A percentile compares a stretch with the other conserved stretches of the same genome.
Evolutionary conservation across 2,113 vertebrate species (phyloP).

Genomic region (Phaethornis superciliosus): DNA sequence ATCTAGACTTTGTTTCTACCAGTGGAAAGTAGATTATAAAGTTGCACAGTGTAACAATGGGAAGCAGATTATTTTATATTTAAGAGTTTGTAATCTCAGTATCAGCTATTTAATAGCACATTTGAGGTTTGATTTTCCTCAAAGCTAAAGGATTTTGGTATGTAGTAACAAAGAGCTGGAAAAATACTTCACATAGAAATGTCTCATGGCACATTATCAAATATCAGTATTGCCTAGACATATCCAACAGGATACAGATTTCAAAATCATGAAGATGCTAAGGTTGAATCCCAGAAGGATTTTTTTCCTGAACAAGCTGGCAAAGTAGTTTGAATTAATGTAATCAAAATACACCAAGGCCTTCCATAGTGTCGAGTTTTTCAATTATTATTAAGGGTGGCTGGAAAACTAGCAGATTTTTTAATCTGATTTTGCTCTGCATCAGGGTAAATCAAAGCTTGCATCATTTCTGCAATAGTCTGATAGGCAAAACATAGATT

Average conservation of each 20-base stretch:
- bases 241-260: not conserved
- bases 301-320: not conserved
- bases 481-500: not conserved
- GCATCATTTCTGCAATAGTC: not conserved
- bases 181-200: not conserved
- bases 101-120: not conserved
- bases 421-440: not conserved
- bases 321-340: not conserved
- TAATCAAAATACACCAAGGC: not conserved
- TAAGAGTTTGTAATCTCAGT: not conserved
- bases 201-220: not conserved
- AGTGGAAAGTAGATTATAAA: not conserved
- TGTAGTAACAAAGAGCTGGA: not conserved
- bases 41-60: not conserved
- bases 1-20: not conserved
- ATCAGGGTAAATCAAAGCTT: not conserved
- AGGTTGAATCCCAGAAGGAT: not conserved
- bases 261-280: not conserved
- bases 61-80: not conserved
- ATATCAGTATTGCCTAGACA: not conserved
- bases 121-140: not conserved
- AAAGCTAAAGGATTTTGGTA: not conserved
- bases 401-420: not conserved
- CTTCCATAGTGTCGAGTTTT: not conserved
- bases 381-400: not conserved